phyloP scores from a whole-genome alignment of 2,797 vertebrate species.

The Microctenopoma steveboyesi region DNA sequence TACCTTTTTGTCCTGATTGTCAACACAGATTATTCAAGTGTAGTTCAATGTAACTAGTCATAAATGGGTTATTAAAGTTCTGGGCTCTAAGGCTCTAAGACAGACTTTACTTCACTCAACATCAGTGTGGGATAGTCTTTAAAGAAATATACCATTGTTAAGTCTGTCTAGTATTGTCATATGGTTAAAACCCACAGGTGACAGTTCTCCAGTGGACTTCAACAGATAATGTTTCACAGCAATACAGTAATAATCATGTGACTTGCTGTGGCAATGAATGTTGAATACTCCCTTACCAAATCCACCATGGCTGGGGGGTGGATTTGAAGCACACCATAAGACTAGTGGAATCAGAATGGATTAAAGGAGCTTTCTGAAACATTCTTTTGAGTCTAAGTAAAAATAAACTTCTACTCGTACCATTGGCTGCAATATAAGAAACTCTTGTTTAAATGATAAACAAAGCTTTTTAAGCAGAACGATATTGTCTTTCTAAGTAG shows the following conservation, averaged over 20 bases:
- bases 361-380: neutral
- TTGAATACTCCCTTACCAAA: neutral
- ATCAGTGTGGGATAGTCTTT: too few species aligned
- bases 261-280: neutral
- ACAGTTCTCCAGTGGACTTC: neutral
- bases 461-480: neutral
- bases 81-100: neutral
- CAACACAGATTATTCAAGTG: slow-evolving; percentile 20
- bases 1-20: slow-evolving; percentile 48
- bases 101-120: too few species aligned
- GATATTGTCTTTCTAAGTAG: neutral
- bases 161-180: neutral
- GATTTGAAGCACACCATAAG: neutral
- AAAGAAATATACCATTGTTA: too few species aligned
- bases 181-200: neutral
- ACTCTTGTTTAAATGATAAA: neutral
- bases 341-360: neutral
- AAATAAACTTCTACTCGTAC: neutral
- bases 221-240: neutral
- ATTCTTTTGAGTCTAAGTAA: slow-evolving; percentile 1
- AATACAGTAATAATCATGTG: neutral
- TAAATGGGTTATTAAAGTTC: slow-evolving; percentile 17
- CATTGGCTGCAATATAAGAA: neutral
- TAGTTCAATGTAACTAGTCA: slow-evolving; percentile 9
- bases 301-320: neutral